These are phyloP conservation scores for Choristoneura rosaceana DNA, from an alignment of 2,888 invertebrate genomes.

Conservation along the genomic window DNA sequence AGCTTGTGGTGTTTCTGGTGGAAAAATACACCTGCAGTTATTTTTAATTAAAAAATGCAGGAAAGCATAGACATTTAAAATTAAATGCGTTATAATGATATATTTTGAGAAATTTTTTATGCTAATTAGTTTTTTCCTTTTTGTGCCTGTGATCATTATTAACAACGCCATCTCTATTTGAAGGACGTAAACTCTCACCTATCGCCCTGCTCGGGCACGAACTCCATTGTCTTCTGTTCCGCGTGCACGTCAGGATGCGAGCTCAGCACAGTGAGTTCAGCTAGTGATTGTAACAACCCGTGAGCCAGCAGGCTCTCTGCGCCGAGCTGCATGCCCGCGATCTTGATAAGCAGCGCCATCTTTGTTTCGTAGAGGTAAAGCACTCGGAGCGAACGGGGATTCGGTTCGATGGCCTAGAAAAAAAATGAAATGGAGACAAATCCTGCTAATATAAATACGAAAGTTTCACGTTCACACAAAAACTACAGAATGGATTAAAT, in stretches of 20 bases:
- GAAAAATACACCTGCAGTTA: too few relatives aligned
- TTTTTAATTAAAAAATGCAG: too few relatives aligned
- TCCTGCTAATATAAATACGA: too few relatives aligned
- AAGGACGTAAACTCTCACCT: slow-evolving; percentile 49
- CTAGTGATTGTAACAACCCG: slow-evolving; percentile 88
- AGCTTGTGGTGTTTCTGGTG: too few relatives aligned
- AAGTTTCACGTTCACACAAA: too few relatives aligned
- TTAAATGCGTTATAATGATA: too few relatives aligned
- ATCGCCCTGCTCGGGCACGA: slow-evolving; percentile 66
- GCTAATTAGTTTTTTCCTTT: too few relatives aligned
- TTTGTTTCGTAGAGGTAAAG: slow-evolving; percentile 95
- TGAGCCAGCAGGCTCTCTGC: slow-evolving; percentile 71
- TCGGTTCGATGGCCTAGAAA: slow-evolving; percentile 86
- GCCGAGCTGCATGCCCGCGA: slow-evolving; percentile 89
- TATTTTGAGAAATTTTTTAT: too few relatives aligned
- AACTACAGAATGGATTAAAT: too few relatives aligned
- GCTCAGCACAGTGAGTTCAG: slow-evolving; percentile 89
- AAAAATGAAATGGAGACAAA: neutral
- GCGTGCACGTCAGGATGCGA: slow-evolving; percentile 89
- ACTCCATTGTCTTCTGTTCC: slow-evolving; percentile 51
- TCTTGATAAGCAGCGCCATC: slow-evolving; percentile 48
- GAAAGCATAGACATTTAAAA: too few relatives aligned
- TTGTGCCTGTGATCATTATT: too few relatives aligned
- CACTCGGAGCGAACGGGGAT: slow-evolving; percentile 89
- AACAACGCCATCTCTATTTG: too few relatives aligned